These are phyloP conservation scores for Actenoides lindsayi DNA, from an alignment of 2,113 vertebrate species.

Conservation along the genomic window DNA sequence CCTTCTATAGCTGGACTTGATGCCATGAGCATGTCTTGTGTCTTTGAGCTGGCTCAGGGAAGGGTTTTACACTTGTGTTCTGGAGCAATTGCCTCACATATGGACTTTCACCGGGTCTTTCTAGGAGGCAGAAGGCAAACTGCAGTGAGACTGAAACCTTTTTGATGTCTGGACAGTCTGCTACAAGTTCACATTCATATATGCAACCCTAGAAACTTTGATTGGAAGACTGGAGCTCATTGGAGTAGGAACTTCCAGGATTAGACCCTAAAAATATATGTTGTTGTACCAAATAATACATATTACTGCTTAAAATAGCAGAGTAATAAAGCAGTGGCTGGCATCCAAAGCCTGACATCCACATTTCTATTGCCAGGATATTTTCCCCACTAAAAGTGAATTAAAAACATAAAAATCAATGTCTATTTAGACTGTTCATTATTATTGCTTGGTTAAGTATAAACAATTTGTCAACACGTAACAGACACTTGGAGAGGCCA, in stretches of 20 bases:
- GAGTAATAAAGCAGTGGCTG: constrained; percentile 14
- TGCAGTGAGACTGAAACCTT: not conserved
- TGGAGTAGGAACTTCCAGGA: constrained; percentile 15
- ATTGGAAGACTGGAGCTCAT: not conserved
- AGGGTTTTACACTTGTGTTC: not conserved
- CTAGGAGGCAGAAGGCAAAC: not conserved
- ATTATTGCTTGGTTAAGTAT: constrained; percentile 62
- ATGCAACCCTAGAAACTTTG: constrained; percentile 2
- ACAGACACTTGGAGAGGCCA: constrained; percentile 30
- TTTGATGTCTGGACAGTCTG: not conserved
- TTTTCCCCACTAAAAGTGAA: constrained; percentile 58
- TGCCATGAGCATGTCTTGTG: not conserved
- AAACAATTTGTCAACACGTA: constrained; percentile 69
- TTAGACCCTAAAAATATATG: constrained; percentile 35
- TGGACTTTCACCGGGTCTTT: not conserved
- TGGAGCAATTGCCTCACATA: not conserved
- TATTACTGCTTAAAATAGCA: constrained; percentile 38
- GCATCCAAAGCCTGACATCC: constrained; percentile 32
- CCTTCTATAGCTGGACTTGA: not conserved
- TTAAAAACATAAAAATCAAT: constrained; percentile 60
- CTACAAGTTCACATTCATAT: not conserved
- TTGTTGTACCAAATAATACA: constrained; percentile 33
- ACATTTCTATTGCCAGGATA: constrained; percentile 48
- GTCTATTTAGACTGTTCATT: constrained; percentile 55
- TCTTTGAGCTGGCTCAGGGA: not conserved